Conservation (phyloP, 2,797 vertebrate genomes). For the Lindbergichthys nudifrons region DNA sequence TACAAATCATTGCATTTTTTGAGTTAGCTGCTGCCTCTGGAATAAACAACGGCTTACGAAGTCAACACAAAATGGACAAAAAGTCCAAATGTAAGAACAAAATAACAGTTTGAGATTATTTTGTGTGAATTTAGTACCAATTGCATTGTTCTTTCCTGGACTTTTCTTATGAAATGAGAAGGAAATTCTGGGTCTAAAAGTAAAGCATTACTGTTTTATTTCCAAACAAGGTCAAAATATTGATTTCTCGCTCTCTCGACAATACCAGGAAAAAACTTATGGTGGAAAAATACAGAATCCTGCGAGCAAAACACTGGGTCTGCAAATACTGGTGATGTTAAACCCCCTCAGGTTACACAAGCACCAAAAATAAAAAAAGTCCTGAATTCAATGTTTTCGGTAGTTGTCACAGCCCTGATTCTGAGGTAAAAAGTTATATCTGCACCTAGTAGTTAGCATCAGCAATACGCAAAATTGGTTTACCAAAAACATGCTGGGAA, state of each 20-base stretch:
- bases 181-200: neutral
- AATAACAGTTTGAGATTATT: too few species aligned
- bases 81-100: neutral
- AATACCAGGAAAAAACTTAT: too few species aligned
- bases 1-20: neutral
- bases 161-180: neutral
- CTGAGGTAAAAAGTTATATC: neutral
- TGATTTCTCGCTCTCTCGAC: neutral
- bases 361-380: neutral
- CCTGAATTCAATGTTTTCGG: neutral
- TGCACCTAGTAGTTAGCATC: neutral
- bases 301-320: neutral
- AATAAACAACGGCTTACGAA: neutral
- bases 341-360: neutral
- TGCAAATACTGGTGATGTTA: neutral
- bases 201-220: neutral
- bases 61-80: neutral
- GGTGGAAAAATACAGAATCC: neutral
- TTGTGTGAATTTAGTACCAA: neutral
- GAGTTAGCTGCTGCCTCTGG: neutral
- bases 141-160: neutral
- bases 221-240: neutral
- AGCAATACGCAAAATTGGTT: neutral
- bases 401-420: neutral
- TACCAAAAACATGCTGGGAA: neutral